These are phyloP conservation scores for Parazoanthus darwini DNA, from an alignment of 92 coral and sea anemone species.

Conservation along the genomic window DNA sequence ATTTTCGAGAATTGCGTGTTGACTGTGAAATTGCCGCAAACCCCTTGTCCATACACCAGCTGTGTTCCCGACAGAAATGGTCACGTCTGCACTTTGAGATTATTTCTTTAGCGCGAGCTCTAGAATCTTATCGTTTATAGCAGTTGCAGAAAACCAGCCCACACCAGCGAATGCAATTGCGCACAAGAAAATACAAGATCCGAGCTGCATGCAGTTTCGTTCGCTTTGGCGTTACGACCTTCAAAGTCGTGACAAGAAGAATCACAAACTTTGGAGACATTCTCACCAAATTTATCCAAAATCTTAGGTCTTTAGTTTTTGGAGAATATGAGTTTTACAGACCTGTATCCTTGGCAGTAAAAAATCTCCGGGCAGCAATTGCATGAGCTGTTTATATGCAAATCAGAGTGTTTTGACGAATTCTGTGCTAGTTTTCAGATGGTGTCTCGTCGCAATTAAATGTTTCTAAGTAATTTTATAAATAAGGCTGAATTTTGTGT, in stretches of 20 bases:
- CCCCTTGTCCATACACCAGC: slow-evolving; percentile 18
- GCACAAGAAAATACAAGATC: background rate
- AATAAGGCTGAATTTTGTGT: background rate
- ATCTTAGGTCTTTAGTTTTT: slow-evolving; percentile 9
- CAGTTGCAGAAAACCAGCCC: slow-evolving; percentile 5
- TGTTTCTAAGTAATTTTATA: background rate
- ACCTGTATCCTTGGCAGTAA: slow-evolving; percentile 5
- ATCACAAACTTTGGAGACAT: background rate
- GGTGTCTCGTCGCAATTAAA: slow-evolving; percentile 8
- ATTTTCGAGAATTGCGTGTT: slow-evolving; percentile 24
- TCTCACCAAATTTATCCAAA: background rate
- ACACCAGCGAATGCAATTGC: background rate
- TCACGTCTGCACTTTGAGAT: background rate
- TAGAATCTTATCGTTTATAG: background rate
- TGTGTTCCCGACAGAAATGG: background rate
- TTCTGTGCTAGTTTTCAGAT: slow-evolving; percentile 12
- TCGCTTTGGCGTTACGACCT: slow-evolving; percentile 28
- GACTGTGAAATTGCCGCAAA: slow-evolving; percentile 4
- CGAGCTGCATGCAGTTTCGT: background rate
- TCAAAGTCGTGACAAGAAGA: slow-evolving; percentile 26
- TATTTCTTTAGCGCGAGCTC: background rate
- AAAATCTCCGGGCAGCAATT: slow-evolving; percentile 2
- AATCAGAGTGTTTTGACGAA: slow-evolving; percentile 19
- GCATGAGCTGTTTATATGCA: slow-evolving; percentile 14
- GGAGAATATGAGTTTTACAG: slow-evolving; percentile 32